These are phyloP conservation scores for Mimumesa dahlbomi DNA, from an alignment of 2,888 invertebrate species.

Conservation along the genomic window DNA sequence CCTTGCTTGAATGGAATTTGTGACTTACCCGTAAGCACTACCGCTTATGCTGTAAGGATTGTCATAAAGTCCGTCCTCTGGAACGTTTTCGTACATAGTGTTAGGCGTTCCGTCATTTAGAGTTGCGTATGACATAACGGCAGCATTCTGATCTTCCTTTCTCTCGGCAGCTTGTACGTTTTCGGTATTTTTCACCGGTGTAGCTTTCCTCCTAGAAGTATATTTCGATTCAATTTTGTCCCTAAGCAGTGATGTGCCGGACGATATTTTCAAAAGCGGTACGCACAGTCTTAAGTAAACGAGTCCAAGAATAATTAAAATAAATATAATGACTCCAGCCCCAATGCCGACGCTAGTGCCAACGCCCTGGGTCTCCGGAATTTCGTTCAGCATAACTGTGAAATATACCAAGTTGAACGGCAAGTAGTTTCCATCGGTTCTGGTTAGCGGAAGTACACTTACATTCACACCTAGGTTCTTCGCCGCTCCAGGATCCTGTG, in stretches of 20 bases:
- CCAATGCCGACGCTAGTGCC: conserved; percentile 92
- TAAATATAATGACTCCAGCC: conserved; percentile 89
- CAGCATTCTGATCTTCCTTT: conserved; percentile 92
- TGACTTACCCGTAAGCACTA: conserved; percentile 74
- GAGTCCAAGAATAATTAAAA: conserved; percentile 89
- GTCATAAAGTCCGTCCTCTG: conserved; percentile 80
- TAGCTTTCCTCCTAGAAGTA: conserved; percentile 87
- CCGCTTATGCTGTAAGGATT: conserved; percentile 77
- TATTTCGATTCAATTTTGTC: no score
- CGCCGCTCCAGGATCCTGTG: conserved; percentile 93
- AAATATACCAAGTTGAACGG: conserved; percentile 3
- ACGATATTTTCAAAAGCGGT: no score
- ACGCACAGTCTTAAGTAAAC: conserved; percentile 92
- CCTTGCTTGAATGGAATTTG: neutral
- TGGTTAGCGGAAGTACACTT: conserved; percentile 53
- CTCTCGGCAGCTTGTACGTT: conserved; percentile 93
- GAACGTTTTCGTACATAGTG: conserved; percentile 80
- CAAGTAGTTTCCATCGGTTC: no score
- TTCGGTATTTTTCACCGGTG: conserved; percentile 93
- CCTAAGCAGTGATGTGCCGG: no score
- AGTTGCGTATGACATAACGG: conserved; percentile 94
- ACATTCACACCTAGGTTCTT: conserved; percentile 91
- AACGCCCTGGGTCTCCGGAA: conserved; percentile 87
- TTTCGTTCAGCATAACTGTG: conserved; percentile 73
- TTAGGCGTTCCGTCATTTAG: conserved; percentile 86